Evolutionary conservation across 2,797 vertebrate genomes (phyloP).

Genomic region (Adrianichthys oophorus): DNA sequence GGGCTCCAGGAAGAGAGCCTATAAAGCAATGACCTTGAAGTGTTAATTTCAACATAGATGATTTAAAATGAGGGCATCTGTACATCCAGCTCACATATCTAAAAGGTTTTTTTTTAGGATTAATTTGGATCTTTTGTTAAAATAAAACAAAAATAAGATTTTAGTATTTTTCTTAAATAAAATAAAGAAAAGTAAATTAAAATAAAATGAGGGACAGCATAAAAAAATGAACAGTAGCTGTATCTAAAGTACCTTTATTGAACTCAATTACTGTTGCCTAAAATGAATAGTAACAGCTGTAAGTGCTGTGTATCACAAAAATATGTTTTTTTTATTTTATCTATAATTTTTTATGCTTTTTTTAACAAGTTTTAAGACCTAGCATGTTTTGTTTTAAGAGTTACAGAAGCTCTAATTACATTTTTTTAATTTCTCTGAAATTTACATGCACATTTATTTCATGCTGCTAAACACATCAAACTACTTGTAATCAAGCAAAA

Average conservation of each 20-base stretch:
- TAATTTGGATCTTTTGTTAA: too few species aligned
- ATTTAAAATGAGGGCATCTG: neutral
- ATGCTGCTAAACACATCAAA: too few species aligned
- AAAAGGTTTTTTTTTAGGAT: neutral
- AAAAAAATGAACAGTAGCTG: neutral
- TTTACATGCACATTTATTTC: too few species aligned
- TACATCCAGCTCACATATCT: neutral
- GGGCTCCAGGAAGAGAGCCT: neutral
- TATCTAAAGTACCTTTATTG: neutral
- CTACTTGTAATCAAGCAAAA: too few species aligned
- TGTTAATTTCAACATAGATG: neutral
- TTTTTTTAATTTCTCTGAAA: too few species aligned
- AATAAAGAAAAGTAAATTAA: neutral
- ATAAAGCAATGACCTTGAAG: neutral
- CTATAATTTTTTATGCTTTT: constrained; percentile 69
- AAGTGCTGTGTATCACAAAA: neutral
- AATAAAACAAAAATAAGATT: neutral
- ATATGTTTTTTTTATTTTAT: neutral
- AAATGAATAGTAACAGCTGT: neutral
- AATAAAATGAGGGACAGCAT: neutral
- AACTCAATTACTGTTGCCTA: neutral
- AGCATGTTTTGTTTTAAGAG: too few species aligned
- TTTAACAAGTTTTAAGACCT: constrained; percentile 10
- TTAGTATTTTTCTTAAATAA: neutral
- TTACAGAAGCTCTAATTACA: too few species aligned